Evolutionary conservation across 2,797 vertebrate species (phyloP).

Genomic region (Rhadinocentrus ornatus): DNA sequence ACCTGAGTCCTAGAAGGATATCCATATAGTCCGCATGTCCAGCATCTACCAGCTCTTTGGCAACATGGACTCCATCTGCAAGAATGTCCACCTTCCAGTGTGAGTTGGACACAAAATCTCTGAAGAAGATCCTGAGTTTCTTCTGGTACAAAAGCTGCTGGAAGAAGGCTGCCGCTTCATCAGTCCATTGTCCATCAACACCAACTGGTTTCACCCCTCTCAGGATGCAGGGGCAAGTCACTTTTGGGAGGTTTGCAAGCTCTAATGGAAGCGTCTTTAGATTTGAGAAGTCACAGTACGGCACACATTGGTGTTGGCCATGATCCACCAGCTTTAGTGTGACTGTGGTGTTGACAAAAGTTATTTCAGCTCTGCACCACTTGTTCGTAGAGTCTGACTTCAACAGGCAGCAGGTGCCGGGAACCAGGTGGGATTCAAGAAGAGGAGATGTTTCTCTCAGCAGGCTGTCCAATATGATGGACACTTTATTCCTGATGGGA

Average conservation of each 20-base stretch:
- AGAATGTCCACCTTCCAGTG: slow-evolving; percentile 85
- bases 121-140: slow-evolving; percentile 82
- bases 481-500: slow-evolving; percentile 76
- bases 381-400: slow-evolving; percentile 74
- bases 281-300: slow-evolving; percentile 63
- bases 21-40: slow-evolving; percentile 76
- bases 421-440: slow-evolving; percentile 69
- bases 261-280: slow-evolving; percentile 83
- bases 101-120: slow-evolving; percentile 71
- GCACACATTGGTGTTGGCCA: slow-evolving; percentile 77
- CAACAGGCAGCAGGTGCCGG: slow-evolving; percentile 84
- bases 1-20: slow-evolving; percentile 66
- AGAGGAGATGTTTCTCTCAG: slow-evolving; percentile 73
- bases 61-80: slow-evolving; percentile 70
- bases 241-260: slow-evolving; percentile 77
- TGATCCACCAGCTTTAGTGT: slow-evolving; percentile 85
- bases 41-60: slow-evolving; percentile 78
- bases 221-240: slow-evolving; percentile 85
- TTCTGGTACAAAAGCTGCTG: slow-evolving; percentile 79
- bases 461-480: slow-evolving; percentile 78
- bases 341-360: slow-evolving; percentile 57
- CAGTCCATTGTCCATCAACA: slow-evolving; percentile 79
- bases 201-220: slow-evolving; percentile 77
- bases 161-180: slow-evolving; percentile 83
- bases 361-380: slow-evolving; percentile 89